phyloP scores from a whole-genome alignment of 2,113 vertebrate genomes.

The Tragulus kanchil region DNA sequence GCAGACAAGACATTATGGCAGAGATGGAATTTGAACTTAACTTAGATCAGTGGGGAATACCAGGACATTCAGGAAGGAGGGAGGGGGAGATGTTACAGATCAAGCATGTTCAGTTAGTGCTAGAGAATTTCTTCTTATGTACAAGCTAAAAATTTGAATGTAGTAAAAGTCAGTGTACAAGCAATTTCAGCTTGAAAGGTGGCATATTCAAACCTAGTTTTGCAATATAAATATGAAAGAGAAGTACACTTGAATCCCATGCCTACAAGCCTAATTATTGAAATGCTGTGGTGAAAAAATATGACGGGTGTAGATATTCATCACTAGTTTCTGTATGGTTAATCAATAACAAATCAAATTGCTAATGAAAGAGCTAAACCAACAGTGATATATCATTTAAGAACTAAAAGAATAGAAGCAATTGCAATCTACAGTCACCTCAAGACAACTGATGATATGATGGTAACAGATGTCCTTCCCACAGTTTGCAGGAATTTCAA shows the following conservation, averaged over 20 bases:
- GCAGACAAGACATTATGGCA: background rate
- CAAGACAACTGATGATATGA: background rate
- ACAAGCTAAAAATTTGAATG: background rate
- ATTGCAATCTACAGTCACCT: background rate
- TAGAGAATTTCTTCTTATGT: constrained; percentile 39
- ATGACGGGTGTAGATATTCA: background rate
- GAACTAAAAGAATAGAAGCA: background rate
- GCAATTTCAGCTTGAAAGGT: background rate
- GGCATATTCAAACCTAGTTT: background rate
- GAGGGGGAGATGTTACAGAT: background rate
- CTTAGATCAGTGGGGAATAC: background rate
- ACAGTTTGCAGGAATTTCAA: constrained; percentile 10
- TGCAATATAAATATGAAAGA: background rate
- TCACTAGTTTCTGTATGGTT: constrained; percentile 10
- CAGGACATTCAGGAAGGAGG: background rate
- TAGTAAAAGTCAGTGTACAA: constrained; percentile 30
- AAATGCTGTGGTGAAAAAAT: background rate
- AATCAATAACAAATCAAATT: constrained; percentile 51
- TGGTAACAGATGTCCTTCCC: background rate
- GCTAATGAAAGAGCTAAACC: constrained; percentile 28
- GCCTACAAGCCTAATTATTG: background rate
- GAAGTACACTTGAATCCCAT: background rate
- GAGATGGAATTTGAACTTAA: background rate
- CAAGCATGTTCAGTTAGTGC: background rate
- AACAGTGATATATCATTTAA: constrained; percentile 28